Base-by-base conservation (phyloP, 2,113 vertebrate species). In the Rhinopomastus cyanomelas region DNA sequence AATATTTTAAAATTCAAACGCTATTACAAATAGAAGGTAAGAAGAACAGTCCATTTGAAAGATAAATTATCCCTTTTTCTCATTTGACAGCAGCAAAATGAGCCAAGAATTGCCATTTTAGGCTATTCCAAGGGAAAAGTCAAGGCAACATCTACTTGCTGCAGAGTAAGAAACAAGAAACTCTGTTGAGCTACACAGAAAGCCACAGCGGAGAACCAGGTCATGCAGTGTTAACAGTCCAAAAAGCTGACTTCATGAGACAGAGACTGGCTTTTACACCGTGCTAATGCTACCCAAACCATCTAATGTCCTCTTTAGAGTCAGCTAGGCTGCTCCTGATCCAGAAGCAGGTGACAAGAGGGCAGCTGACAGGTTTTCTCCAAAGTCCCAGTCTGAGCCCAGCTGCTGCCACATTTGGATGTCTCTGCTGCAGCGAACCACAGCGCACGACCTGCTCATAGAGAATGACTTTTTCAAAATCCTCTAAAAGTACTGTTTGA, bases 151-250 rank as follows among this genome's bases (percentile, higher is more conserved):
- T 75, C 71, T 32, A 82, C 37, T 69, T 56, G 51, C 37, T 71
- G 30, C 56, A 86, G 44, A 81, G 60, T 46, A 29, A 89, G 48
- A 79, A 84, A 67, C 76, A 89, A 89, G 82, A 87, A 91, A 72
- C 65, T 73, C 69, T 30, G 2, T 5, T 53, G 86, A 88, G 86
- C 65, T 81, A 74, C 73, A 81, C 30, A 83, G 65, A 86, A 76
- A 81, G 61, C 61, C 80, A 64, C 65, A 71, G 48, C 60, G 57
- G 57, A 94, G 73, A 81, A 74, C 26, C 29, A 81, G 77, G 57
- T 52, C 65, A 88, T 0, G 1, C 53, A 78, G 0, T 18, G 27
- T 72, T 73, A 22, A n/a, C 14, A 60, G n/a, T 22, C 82, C 68
- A 86, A 81, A 88, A 86, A 77, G 36, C 64, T 55, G 64, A 48